phyloP scores from a whole-genome alignment of 2,888 invertebrate genomes.

The Empis stercorea region DNA sequence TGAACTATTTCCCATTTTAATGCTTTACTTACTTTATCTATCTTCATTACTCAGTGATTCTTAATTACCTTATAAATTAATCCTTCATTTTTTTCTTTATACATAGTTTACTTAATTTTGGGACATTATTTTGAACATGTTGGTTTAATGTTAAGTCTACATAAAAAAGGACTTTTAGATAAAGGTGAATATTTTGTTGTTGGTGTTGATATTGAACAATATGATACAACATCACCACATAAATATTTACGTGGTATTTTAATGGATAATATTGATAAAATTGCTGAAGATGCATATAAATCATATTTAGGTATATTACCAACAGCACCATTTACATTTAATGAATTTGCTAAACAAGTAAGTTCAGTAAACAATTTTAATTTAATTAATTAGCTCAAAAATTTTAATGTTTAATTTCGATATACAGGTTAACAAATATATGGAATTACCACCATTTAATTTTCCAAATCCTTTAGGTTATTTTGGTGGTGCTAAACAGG shows the following conservation, averaged over 20 bases:
- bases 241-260: slow-evolving; percentile 70
- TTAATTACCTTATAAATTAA: too few species aligned
- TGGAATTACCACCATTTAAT: slow-evolving; percentile 77
- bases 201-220: slow-evolving; percentile 81
- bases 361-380: slow-evolving; percentile 9
- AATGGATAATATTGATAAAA: slow-evolving; percentile 41
- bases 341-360: slow-evolving; percentile 49
- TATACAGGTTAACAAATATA: slow-evolving; percentile 62
- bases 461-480: slow-evolving; percentile 66
- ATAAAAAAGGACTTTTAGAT: slow-evolving; percentile 66
- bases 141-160: slow-evolving; percentile 77
- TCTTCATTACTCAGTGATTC: too few species aligned
- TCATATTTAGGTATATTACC: slow-evolving; percentile 76
- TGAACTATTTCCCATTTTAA: too few species aligned
- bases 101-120: slow-evolving; percentile 86
- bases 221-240: slow-evolving; percentile 61
- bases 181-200: slow-evolving; percentile 89
- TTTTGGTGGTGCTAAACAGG: slow-evolving; percentile 62
- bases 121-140: slow-evolving; percentile 85
- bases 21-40: too few species aligned
- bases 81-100: too few species aligned
- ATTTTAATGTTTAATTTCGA: not conserved
- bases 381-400: not conserved
- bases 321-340: slow-evolving; percentile 57
- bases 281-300: slow-evolving; percentile 57